Evolutionary conservation across 2,797 vertebrate species (phyloP).

Genomic region (Sebastes itinus): DNA sequence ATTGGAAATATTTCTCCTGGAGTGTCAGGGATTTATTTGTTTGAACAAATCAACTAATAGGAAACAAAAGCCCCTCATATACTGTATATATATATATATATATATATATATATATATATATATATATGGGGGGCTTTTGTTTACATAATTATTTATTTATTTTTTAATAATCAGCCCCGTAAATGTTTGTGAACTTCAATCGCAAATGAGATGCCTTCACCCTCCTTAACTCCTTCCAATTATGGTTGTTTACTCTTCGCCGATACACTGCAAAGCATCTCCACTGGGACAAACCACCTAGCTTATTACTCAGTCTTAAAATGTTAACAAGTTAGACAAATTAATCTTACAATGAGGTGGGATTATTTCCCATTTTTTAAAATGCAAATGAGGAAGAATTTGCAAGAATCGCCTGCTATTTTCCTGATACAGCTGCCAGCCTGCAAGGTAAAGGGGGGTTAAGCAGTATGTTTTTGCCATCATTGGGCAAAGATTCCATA

Average conservation of each 20-base stretch:
- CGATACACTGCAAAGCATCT: background rate
- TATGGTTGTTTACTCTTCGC: background rate
- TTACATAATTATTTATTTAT: background rate
- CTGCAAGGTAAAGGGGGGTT: too few relatives aligned
- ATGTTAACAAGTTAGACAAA: background rate
- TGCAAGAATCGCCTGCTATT: background rate
- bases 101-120: too few relatives aligned
- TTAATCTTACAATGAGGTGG: background rate
- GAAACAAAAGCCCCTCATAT: background rate
- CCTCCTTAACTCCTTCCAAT: background rate
- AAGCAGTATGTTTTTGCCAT: too few relatives aligned
- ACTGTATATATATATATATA: too few relatives aligned
- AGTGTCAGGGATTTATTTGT: background rate
- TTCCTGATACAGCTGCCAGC: background rate
- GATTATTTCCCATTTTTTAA: background rate
- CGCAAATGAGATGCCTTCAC: background rate
- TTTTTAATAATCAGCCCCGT: background rate
- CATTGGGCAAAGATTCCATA: too few relatives aligned
- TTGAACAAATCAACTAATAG: background rate
- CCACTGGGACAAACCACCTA: background rate
- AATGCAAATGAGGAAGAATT: background rate
- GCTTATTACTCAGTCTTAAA: background rate
- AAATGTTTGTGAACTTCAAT: slow-evolving; percentile 1
- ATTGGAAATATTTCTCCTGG: background rate
- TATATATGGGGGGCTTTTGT: too few relatives aligned